phyloP scores from a whole-genome alignment of 2,797 vertebrate species.

The Acrossocheilus fasciatus region DNA sequence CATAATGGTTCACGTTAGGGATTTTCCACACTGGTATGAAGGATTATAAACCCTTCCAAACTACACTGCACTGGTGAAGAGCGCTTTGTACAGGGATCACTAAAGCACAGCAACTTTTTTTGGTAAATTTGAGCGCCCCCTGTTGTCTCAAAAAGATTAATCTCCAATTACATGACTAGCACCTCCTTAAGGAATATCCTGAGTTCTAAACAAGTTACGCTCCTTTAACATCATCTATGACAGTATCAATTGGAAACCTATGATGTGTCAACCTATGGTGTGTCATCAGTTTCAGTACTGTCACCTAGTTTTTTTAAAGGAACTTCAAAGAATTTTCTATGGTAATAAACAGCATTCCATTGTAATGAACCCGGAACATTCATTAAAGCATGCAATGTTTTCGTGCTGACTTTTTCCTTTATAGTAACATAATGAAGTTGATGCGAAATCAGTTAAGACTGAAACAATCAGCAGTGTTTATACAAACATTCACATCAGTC shows the following conservation, averaged over 20 bases:
- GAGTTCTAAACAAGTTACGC: neutral
- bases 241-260: no score
- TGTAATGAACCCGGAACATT: neutral
- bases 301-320: neutral
- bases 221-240: neutral
- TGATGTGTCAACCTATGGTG: no score
- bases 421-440: neutral
- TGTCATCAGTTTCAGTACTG: neutral
- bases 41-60: neutral
- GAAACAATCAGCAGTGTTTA: neutral
- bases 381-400: neutral
- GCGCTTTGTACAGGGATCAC: neutral
- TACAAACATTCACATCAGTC: no score
- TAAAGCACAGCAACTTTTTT: neutral
- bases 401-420: neutral
- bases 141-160: neutral
- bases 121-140: neutral
- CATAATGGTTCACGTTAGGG: neutral
- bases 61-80: neutral
- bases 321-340: no score
- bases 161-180: neutral
- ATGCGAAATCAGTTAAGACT: neutral
- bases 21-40: neutral
- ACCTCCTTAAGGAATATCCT: neutral
- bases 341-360: neutral